phyloP scores from a whole-genome alignment of 2,888 invertebrate genomes.

The Hydroisotoma schaefferi region DNA sequence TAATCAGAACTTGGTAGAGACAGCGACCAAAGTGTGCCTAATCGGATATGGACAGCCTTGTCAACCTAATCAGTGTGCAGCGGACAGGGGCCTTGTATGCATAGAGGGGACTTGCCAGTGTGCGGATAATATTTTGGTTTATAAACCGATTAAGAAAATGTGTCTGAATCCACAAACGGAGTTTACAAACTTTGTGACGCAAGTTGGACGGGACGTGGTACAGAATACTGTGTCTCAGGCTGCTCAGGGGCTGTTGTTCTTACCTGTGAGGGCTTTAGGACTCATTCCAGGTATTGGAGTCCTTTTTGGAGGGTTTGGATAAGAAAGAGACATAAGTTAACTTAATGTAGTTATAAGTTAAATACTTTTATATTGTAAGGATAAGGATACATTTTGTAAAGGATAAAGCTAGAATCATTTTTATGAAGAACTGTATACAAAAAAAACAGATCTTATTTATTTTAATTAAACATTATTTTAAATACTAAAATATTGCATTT shows the following conservation, averaged over 20 bases:
- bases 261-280: constrained; percentile 6
- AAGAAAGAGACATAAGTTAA: neutral
- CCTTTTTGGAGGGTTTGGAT: constrained; percentile 2
- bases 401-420: no score
- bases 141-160: constrained; percentile 5
- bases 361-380: neutral
- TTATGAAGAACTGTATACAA: no score
- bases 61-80: constrained; percentile 13
- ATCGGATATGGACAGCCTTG: constrained; percentile 3
- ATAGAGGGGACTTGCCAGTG: constrained; percentile 15
- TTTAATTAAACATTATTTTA: no score
- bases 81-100: constrained; percentile 13
- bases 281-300: no score
- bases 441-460: no score
- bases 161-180: constrained; percentile 17
- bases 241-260: neutral
- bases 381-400: no score
- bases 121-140: constrained; percentile 15
- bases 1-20: constrained; percentile 7
- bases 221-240: neutral
- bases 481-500: no score
- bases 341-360: neutral
- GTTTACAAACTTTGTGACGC: constrained; percentile 1
- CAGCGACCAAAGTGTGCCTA: constrained; percentile 12
- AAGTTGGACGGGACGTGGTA: constrained; percentile 1